Evolutionary conservation across 1,140 invertebrate genomes (phyloP).

Genomic region (Drosophila kikkawai): DNA sequence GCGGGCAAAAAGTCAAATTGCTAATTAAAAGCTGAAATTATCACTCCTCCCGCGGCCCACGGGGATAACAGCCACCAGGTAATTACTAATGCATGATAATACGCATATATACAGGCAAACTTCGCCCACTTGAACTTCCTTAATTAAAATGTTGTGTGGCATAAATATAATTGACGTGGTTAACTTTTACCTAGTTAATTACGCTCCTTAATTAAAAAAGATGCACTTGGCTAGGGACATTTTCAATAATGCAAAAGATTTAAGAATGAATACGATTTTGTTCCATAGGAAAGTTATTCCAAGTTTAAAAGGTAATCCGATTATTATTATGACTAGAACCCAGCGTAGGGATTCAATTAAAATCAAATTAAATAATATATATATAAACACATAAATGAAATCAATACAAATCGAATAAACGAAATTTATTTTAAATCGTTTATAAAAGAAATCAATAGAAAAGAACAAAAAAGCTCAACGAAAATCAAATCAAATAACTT

Average conservation of each 20-base stretch:
- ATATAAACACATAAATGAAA: too few species aligned
- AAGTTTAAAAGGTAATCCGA: too few species aligned
- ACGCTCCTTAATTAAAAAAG: neutral
- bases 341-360: too few species aligned
- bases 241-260: neutral
- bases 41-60: constrained; percentile 8
- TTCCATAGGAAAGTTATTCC: too few species aligned
- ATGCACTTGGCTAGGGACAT: neutral
- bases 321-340: too few species aligned
- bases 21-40: constrained; percentile 66
- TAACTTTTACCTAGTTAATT: neutral
- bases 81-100: constrained; percentile 59
- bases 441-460: neutral
- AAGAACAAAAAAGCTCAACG: too few species aligned
- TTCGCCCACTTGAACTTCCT: constrained; percentile 14
- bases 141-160: constrained; percentile 1
- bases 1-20: constrained; percentile 60
- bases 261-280: neutral
- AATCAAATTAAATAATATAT: too few species aligned
- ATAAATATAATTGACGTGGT: constrained; percentile 2
- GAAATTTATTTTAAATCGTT: too few species aligned
- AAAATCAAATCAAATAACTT: too few species aligned
- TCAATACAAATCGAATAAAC: too few species aligned
- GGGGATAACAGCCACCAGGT: constrained; percentile 35
- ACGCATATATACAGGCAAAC: constrained; percentile 18